These are phyloP conservation scores for Mustela lutreola DNA, from an alignment of 2,113 vertebrate genomes.

Conservation along the genomic window DNA sequence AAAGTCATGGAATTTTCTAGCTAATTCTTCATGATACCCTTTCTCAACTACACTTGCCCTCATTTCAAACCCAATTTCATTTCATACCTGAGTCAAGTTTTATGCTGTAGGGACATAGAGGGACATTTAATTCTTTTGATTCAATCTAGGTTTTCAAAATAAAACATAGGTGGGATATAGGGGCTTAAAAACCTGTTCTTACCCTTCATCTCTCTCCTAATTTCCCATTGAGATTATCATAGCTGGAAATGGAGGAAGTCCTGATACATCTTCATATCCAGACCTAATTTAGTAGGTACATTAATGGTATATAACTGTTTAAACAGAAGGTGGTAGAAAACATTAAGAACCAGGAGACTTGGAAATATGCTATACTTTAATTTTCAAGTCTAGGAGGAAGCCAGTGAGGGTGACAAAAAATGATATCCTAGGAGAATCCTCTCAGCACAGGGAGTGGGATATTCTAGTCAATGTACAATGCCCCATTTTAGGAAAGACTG, in stretches of 20 bases:
- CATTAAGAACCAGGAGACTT: neutral
- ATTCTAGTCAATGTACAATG: neutral
- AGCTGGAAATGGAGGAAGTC: neutral
- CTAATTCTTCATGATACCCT: neutral
- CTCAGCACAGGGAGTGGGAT: neutral
- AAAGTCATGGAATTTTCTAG: constrained; percentile 12
- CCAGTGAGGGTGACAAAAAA: neutral
- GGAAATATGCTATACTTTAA: neutral
- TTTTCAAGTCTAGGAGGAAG: neutral
- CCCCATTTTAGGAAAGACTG: neutral
- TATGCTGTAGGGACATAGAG: neutral
- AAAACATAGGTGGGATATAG: constrained; percentile 33
- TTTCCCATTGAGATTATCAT: constrained; percentile 23
- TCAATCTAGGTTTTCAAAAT: constrained; percentile 26
- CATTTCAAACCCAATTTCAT: constrained; percentile 9
- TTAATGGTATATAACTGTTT: neutral
- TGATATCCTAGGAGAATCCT: neutral
- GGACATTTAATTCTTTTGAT: neutral
- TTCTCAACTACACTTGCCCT: neutral
- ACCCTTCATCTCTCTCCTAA: neutral
- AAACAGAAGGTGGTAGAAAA: neutral
- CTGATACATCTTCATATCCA: neutral
- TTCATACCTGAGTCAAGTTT: constrained; percentile 12
- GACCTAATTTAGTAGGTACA: neutral
- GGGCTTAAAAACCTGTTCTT: neutral